Percentiles rank a stretch among this genome's conserved stretches.
phyloP scores from a whole-genome alignment of 64 coral and sea anemone species.

The Montipora efflorescens region DNA sequence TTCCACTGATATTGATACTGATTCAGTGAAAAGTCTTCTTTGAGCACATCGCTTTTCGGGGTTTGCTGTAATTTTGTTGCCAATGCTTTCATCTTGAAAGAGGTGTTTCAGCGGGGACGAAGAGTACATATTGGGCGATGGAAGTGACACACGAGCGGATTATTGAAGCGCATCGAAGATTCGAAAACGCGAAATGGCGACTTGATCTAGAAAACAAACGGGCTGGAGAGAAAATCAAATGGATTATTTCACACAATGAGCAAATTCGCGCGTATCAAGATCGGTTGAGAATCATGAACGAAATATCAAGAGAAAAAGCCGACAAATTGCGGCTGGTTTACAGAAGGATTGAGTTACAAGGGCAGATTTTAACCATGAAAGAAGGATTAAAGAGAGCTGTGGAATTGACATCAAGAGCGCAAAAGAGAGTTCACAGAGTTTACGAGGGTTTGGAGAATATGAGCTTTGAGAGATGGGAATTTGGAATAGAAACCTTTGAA shows the following conservation, averaged over 20 bases:
- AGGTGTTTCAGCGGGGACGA: not conserved
- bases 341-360: conserved; percentile 8
- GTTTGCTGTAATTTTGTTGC: not conserved
- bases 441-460: not conserved
- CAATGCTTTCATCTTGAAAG: not conserved
- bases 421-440: not conserved
- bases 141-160: conserved; percentile 11
- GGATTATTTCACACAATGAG: not conserved
- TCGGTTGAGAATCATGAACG: not conserved
- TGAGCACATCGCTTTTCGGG: not conserved
- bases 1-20: not conserved
- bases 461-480: conserved; percentile 11
- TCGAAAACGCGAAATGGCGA: not conserved
- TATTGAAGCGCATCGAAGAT: conserved; percentile 12
- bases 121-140: not conserved
- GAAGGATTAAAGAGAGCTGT: conserved; percentile 20
- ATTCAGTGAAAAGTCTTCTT: not conserved
- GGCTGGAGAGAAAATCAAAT: not conserved
- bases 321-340: conserved; percentile 27
- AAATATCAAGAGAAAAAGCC: not conserved
- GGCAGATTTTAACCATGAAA: not conserved
- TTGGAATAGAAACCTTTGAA: not conserved
- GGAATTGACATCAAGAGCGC: conserved; percentile 13
- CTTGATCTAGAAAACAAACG: not conserved
- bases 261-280: conserved; percentile 17